Conservation (phyloP, 2,888 invertebrate genomes). For the Lapara coniferarum region DNA sequence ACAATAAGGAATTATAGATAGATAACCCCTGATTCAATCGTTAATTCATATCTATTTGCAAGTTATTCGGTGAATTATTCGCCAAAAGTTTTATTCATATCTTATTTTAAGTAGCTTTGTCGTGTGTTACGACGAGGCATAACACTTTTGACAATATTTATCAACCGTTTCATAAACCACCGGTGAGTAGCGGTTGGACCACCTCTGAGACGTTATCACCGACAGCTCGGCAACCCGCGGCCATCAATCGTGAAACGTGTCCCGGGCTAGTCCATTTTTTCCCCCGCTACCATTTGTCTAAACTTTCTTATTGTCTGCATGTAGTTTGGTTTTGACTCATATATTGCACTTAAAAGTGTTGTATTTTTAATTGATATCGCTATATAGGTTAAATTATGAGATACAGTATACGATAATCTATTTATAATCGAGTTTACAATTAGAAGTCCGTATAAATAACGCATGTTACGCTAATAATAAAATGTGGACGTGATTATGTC, state of each 20-base stretch:
- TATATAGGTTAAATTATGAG: background rate
- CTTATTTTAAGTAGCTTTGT: too few relatives aligned
- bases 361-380: background rate
- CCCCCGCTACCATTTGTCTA: constrained; percentile 32
- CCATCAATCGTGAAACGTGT: constrained; percentile 65
- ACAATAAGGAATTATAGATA: too few relatives aligned
- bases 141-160: too few relatives aligned
- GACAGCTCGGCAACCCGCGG: constrained; percentile 49
- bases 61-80: too few relatives aligned
- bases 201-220: constrained; percentile 58
- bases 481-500: constrained; percentile 15
- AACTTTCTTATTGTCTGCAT: background rate
- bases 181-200: constrained; percentile 44
- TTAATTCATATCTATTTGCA: too few relatives aligned
- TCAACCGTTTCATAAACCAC: background rate
- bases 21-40: too few relatives aligned
- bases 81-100: too few relatives aligned
- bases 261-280: constrained; percentile 42
- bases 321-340: too few relatives aligned
- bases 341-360: too few relatives aligned
- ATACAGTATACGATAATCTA: background rate
- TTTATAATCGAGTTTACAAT: constrained; percentile 2
- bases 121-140: too few relatives aligned
- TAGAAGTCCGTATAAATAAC: background rate
- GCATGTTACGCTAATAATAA: constrained; percentile 18